Evolutionary conservation across 2,888 invertebrate genomes (phyloP).

Genomic region (Podotricha telesiphe): DNA sequence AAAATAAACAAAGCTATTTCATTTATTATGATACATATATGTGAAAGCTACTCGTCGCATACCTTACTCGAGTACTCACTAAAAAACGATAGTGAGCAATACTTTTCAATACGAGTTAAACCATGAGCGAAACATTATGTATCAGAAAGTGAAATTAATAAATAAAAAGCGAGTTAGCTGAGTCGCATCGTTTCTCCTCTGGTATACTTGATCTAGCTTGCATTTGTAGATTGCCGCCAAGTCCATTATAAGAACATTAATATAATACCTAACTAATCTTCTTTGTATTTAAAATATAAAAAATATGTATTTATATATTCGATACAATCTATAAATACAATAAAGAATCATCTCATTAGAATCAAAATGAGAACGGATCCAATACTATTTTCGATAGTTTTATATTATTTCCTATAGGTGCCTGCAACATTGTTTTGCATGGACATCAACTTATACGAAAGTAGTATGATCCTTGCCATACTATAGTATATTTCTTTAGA

Average conservation of each 20-base stretch:
- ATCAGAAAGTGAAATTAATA: slow-evolving; percentile 46
- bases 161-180: slow-evolving; percentile 55
- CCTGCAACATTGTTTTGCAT: no score
- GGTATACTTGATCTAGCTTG: slow-evolving; percentile 59
- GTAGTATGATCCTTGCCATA: no score
- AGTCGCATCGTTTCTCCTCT: slow-evolving; percentile 58
- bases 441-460: no score
- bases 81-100: slow-evolving; percentile 3
- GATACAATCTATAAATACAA: no score
- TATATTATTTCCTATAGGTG: no score
- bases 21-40: not conserved
- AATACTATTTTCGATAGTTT: no score
- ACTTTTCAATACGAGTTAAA: slow-evolving; percentile 33
- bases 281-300: not conserved
- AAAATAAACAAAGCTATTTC: no score
- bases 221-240: slow-evolving; percentile 40
- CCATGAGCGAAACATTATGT: slow-evolving; percentile 40
- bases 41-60: not conserved
- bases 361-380: no score
- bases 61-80: not conserved
- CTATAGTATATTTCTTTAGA: no score
- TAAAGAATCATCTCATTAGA: no score
- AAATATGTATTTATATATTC: not conserved
- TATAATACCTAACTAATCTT: slow-evolving; percentile 18
- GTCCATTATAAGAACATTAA: slow-evolving; percentile 20